Conservation (phyloP, 2,113 vertebrate genomes). For the Brachyhypopomus gauderio region DNA sequence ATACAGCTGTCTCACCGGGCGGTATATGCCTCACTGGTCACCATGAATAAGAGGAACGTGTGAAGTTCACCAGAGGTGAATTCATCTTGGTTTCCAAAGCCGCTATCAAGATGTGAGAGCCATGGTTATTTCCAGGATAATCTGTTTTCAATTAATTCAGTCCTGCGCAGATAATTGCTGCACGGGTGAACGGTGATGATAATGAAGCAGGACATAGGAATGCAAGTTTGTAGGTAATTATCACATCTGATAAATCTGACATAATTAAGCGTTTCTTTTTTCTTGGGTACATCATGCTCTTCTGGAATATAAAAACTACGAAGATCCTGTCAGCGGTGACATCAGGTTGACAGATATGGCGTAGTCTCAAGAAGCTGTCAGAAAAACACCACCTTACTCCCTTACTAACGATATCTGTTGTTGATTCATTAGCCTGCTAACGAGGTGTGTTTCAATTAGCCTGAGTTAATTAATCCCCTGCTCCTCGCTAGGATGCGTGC, state of each 20-base stretch:
- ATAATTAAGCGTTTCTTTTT: background rate
- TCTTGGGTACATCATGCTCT: background rate
- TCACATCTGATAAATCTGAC: background rate
- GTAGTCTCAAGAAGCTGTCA: background rate
- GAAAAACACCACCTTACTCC: background rate
- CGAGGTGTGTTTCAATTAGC: conserved; percentile 32
- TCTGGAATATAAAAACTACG: background rate
- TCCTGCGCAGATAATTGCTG: too few relatives aligned
- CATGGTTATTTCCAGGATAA: too few relatives aligned
- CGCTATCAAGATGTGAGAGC: too few relatives aligned
- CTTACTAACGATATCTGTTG: conserved; percentile 14
- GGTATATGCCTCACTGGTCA: too few relatives aligned
- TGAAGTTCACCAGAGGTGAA: too few relatives aligned
- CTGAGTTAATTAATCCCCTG: conserved; percentile 39
- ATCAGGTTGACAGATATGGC: background rate
- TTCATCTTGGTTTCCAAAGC: too few relatives aligned
- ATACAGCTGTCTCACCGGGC: too few relatives aligned
- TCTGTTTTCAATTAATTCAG: too few relatives aligned
- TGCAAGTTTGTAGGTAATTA: background rate
- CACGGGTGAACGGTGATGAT: background rate
- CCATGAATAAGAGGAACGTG: too few relatives aligned
- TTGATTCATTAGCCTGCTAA: conserved; percentile 48
- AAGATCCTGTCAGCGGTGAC: background rate
- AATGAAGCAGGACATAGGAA: background rate
- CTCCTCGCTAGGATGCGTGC: conserved; percentile 6